phyloP scores from a whole-genome alignment of 2,888 invertebrate genomes.

The Zootermopsis nevadensis region DNA sequence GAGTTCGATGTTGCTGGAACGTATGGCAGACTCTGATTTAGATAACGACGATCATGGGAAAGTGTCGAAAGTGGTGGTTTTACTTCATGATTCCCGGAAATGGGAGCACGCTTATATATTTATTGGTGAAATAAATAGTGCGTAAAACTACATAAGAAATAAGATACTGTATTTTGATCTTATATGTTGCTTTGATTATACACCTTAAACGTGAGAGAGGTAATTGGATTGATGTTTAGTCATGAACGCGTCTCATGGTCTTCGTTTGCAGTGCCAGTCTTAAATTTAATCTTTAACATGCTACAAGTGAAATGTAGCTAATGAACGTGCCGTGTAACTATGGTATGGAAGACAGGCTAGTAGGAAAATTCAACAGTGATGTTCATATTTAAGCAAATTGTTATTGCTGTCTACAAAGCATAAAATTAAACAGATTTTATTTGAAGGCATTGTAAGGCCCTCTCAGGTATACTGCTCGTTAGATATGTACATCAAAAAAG shows the following conservation, averaged over 20 bases:
- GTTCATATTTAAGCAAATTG: neutral
- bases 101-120: slow-evolving; percentile 8
- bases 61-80: slow-evolving; percentile 48
- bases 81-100: slow-evolving; percentile 35
- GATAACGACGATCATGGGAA: slow-evolving; percentile 51
- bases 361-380: neutral
- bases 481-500: slow-evolving; percentile 54
- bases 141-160: neutral
- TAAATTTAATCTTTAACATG: neutral
- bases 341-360: neutral
- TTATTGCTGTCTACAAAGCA: neutral
- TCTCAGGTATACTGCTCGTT: neutral
- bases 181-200: slow-evolving; percentile 1
- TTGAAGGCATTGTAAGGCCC: too few species aligned
- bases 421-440: too few species aligned
- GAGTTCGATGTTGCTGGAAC: slow-evolving; percentile 33
- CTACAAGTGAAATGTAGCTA: neutral
- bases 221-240: slow-evolving; percentile 12
- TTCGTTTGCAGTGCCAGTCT: neutral
- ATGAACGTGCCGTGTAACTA: neutral
- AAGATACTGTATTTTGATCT: neutral
- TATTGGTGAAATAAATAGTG: neutral
- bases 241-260: neutral
- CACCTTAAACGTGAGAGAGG: neutral
- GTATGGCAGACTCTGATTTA: slow-evolving; percentile 48